Conservation (phyloP, 2,888 invertebrate species). For the Microdon myrmicae region DNA sequence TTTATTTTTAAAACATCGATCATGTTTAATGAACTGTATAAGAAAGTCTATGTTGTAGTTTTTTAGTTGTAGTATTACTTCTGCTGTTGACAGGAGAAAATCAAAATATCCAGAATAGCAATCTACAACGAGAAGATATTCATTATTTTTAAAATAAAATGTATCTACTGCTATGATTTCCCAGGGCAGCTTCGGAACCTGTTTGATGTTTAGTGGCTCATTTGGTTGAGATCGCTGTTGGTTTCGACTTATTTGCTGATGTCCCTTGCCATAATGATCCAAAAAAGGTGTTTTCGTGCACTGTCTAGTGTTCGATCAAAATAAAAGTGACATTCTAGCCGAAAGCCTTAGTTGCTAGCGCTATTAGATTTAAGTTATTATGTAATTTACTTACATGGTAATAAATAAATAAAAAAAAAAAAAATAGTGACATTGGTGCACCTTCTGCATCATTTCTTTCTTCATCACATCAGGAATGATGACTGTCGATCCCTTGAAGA, state of each 20-base stretch:
- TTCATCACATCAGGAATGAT: constrained; percentile 9
- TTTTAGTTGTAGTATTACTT: constrained; percentile 22
- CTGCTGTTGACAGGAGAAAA: constrained; percentile 1
- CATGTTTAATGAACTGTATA: no score
- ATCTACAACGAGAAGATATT: constrained; percentile 23
- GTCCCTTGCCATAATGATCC: constrained; percentile 9
- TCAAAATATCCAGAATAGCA: constrained; percentile 21
- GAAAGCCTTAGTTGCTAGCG: no score
- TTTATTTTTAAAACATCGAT: no score
- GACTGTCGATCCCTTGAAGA: constrained; percentile 15
- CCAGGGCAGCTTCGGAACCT: constrained; percentile 19
- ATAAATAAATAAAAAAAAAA: no score
- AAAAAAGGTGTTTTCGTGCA: constrained; percentile 16
- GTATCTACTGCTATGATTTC: constrained; percentile 17
- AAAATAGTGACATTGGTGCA: constrained; percentile 17
- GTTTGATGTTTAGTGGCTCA: constrained; percentile 14
- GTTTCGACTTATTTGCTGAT: constrained; percentile 15
- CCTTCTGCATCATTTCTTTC: constrained; percentile 16
- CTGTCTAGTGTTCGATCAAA: constrained; percentile 12
- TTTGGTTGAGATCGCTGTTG: constrained; percentile 14
- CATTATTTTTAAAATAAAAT: constrained; percentile 19
- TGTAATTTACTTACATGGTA: no score
- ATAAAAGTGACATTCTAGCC: no score
- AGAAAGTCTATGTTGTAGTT: no score
- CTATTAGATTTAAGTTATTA: no score